phyloP scores from a whole-genome alignment of 2,888 invertebrate species.

The Ichneumon xanthorius region DNA sequence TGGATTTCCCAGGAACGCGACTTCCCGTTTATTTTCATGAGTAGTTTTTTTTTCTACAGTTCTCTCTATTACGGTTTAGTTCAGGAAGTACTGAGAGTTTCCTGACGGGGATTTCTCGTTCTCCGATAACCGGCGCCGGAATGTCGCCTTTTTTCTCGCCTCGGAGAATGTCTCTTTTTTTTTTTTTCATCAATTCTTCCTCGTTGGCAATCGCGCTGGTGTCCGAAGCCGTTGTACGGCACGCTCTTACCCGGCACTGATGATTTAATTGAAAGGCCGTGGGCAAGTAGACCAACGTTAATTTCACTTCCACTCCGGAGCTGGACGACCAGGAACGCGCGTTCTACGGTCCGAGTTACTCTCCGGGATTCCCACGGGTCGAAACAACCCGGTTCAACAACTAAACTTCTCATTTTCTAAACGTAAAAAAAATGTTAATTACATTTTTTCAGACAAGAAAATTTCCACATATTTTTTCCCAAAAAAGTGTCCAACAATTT shows the following conservation, averaged over 20 bases:
- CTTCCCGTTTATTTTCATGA: conserved; percentile 42
- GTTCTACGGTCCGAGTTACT: neutral
- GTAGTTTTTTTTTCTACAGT: conserved; percentile 16
- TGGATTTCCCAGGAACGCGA: conserved; percentile 33
- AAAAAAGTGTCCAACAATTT: neutral
- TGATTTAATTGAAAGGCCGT: conserved; percentile 35
- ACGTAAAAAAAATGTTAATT: neutral
- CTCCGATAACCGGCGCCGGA: conserved; percentile 42
- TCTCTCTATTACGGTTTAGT: conserved; percentile 48
- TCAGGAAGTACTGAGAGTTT: conserved; percentile 52
- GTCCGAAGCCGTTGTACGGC: neutral
- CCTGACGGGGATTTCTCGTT: conserved; percentile 38
- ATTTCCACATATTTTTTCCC: neutral
- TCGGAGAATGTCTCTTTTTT: conserved; percentile 1
- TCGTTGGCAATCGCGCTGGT: conserved; percentile 9
- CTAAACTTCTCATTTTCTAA: neutral
- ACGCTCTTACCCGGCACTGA: conserved; percentile 18
- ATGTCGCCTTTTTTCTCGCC: conserved; percentile 45
- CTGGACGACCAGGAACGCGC: conserved; percentile 9
- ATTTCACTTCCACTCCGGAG: conserved; percentile 13
- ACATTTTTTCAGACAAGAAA: neutral
- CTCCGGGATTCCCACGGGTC: conserved; percentile 18
- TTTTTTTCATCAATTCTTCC: conserved; percentile 20
- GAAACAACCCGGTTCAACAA: neutral
- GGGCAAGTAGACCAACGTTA: neutral